phyloP scores from a whole-genome alignment of 53 echinoderm and acorn worm species.

The Arbacia lixula region DNA sequence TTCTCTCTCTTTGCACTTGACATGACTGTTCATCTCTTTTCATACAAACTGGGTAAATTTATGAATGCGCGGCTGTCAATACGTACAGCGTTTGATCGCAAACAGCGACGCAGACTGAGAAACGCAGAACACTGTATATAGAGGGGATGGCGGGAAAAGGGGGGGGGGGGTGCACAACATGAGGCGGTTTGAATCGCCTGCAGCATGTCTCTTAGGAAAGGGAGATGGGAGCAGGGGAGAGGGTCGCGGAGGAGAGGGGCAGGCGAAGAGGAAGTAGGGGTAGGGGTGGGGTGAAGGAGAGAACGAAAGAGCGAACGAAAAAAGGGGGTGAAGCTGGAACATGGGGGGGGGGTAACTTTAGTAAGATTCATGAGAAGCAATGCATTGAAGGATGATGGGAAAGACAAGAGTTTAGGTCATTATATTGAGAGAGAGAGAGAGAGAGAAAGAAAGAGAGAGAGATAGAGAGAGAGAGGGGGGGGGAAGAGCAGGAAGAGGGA shows the following conservation, averaged over 20 bases:
- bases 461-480: background rate
- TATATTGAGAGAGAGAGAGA: background rate
- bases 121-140: constrained; percentile 10
- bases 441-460: background rate
- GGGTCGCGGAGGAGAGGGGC: too few species aligned
- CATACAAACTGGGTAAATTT: constrained; percentile 48
- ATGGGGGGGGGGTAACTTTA: too few species aligned
- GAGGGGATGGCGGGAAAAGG: background rate
- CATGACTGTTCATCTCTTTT: constrained; percentile 6
- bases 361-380: too few species aligned
- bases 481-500: background rate
- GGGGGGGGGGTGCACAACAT: background rate
- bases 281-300: too few species aligned
- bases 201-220: too few species aligned
- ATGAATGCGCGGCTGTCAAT: constrained; percentile 57
- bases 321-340: too few species aligned
- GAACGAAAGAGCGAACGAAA: too few species aligned
- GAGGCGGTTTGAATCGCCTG: too few species aligned
- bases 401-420: constrained; percentile 5
- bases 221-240: too few species aligned
- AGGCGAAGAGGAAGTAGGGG: too few species aligned
- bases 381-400: too few species aligned
- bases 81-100: constrained; percentile 42
- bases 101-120: constrained; percentile 36
- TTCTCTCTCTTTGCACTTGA: too few species aligned